A percentile compares a stretch with the other conserved stretches of the same genome.
phyloP scores from a whole-genome alignment of 2,113 vertebrate genomes.

The Falco punctatus region DNA sequence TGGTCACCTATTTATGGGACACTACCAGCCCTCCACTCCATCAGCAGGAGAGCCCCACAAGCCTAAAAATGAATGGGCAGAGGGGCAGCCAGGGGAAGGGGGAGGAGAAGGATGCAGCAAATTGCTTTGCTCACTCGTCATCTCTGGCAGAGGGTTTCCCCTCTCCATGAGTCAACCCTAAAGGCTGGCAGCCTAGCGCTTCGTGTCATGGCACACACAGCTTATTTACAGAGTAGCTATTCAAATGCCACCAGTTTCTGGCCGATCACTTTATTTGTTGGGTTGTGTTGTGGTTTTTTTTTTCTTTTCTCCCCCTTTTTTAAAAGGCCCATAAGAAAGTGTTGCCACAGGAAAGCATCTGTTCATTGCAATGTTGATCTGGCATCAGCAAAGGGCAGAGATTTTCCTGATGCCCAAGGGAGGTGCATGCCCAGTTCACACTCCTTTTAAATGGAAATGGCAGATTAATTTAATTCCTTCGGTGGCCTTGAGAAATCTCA shows the following conservation, averaged over 20 bases:
- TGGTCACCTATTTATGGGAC: background rate
- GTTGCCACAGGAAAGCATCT: background rate
- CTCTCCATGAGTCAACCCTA: background rate
- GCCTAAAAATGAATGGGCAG: background rate
- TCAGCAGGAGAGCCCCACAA: background rate
- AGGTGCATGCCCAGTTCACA: background rate
- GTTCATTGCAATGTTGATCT: background rate
- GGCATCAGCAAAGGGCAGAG: background rate
- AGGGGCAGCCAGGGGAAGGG: background rate
- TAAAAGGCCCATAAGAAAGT: background rate
- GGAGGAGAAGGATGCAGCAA: background rate
- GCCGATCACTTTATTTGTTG: background rate
- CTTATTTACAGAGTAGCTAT: background rate
- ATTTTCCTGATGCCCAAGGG: background rate
- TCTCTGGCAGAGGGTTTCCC: background rate
- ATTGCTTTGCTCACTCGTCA: accelerated
- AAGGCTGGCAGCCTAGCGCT: background rate
- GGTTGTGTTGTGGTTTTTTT: background rate
- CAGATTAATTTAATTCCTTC: constrained; percentile 4
- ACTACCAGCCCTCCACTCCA: background rate
- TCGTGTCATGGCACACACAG: background rate
- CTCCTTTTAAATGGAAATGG: constrained; percentile 2
- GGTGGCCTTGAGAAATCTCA: background rate
- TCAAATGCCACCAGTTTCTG: background rate
- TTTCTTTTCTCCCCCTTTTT: background rate